Percentiles rank a stretch among this genome's conserved stretches.
Evolutionary conservation across 2,888 invertebrate genomes (phyloP).

Genomic region (Nezara viridula): DNA sequence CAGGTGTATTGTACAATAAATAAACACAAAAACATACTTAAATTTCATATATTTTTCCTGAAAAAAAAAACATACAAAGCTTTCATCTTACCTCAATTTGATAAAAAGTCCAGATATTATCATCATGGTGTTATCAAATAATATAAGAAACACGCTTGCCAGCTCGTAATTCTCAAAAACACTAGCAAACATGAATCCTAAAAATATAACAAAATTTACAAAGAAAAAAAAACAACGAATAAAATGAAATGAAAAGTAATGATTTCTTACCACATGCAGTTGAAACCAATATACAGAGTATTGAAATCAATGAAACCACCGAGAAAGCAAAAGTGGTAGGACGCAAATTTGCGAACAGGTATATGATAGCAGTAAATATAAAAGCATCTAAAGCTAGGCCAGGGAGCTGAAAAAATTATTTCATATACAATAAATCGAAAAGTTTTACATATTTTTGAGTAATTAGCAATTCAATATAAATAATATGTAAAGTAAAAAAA

Average conservation of each 20-base stretch:
- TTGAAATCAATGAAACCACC: slow-evolving; percentile 78
- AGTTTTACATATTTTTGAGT: no score
- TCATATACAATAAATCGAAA: no score
- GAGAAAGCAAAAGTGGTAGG: slow-evolving; percentile 78
- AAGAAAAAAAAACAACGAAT: no score
- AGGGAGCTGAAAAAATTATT: slow-evolving; percentile 78
- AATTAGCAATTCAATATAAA: no score
- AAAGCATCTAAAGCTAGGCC: slow-evolving; percentile 87
- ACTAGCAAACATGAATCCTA: slow-evolving; percentile 88
- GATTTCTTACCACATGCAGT: slow-evolving; percentile 81
- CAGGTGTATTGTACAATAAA: no score
- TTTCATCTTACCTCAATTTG: slow-evolving; percentile 83
- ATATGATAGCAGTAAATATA: slow-evolving; percentile 84
- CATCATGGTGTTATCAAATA: slow-evolving; percentile 89
- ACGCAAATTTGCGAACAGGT: slow-evolving; percentile 88
- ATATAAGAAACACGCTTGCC: slow-evolving; percentile 87
- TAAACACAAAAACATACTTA: no score
- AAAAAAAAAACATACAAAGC: no score
- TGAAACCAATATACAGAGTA: slow-evolving; percentile 87
- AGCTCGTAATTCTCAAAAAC: slow-evolving; percentile 84
- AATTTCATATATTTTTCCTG: no score
- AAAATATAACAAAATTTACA: slow-evolving; percentile 64
- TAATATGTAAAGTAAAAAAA: no score
- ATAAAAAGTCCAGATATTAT: slow-evolving; percentile 89
- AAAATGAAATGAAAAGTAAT: not conserved